A percentile compares a stretch with the other conserved stretches of the same genome.
Evolutionary conservation across 2,113 vertebrate species (phyloP).

Genomic region (Irena cyanogastra): DNA sequence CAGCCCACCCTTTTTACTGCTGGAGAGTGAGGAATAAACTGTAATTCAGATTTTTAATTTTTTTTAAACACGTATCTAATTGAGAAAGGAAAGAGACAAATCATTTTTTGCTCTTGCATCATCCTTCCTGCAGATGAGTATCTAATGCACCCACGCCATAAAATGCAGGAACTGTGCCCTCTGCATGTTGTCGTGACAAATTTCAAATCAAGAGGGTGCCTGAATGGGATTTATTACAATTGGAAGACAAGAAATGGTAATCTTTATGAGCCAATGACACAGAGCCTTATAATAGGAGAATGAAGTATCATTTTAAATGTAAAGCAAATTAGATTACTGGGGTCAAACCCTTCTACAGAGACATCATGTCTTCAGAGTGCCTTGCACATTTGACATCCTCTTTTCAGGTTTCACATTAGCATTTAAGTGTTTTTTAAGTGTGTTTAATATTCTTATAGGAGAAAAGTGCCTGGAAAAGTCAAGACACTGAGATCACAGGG

Average conservation of each 20-base stretch:
- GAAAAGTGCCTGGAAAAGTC: constrained; percentile 22
- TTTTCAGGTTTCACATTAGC: constrained; percentile 55
- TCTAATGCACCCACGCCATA: constrained; percentile 5
- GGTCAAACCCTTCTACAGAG: constrained; percentile 70
- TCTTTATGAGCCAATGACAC: constrained; percentile 70
- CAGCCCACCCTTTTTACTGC: constrained; percentile 64
- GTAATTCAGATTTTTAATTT: constrained; percentile 7
- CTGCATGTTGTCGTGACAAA: constrained; percentile 67
- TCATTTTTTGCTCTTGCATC: constrained; percentile 38
- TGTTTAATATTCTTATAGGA: constrained; percentile 35
- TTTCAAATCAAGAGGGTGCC: constrained; percentile 71
- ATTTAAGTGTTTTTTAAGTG: constrained; percentile 63
- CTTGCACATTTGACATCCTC: constrained; percentile 42
- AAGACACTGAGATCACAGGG: neutral
- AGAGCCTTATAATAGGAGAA: constrained; percentile 69
- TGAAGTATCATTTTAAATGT: constrained; percentile 75
- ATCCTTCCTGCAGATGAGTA: constrained; percentile 35
- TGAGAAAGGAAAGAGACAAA: constrained; percentile 36
- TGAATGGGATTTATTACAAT: constrained; percentile 73
- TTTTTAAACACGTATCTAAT: neutral
- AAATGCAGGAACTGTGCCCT: constrained; percentile 53
- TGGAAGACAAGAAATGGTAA: constrained; percentile 71
- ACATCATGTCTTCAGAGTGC: constrained; percentile 33
- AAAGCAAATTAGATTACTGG: constrained; percentile 75
- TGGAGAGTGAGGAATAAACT: constrained; percentile 60